Evolutionary conservation across 2,113 vertebrate genomes (phyloP), one percentile per base, ranked within the genome.

Genomic region (Ictalurus furcatus): DNA sequence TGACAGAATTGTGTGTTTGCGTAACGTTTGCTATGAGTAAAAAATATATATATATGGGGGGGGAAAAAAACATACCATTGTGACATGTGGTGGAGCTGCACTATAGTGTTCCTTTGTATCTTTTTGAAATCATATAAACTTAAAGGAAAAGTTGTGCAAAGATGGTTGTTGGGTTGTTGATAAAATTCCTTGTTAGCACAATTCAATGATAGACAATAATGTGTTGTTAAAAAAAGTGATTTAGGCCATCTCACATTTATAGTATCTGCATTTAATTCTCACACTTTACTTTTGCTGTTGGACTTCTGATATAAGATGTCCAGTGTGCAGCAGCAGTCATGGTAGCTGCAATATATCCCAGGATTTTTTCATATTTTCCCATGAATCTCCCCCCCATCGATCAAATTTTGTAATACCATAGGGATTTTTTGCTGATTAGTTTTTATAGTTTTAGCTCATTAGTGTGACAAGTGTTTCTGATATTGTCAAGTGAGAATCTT

Each of bases 211-310:
- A 30, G 12, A 59, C 48, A 82, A 28, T 81, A 7, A 81, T 52
- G 74, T 87, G 37, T 52, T 61, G 17, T 74, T 74, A 30, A 14
- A 56, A 87, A 73, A 59, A 48, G 37, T 87, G 34, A 63, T 65
- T 63, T 52, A 87, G 54, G 54, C 74, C 34, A 74, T 5, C 19
- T 71, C 16, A 34, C 3, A 30, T 12, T 65, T 69, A 59, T 5
- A 61, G 25, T 59, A 40, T 86, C 7, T 63, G 61, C 63, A 65
- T 61, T 23, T 40, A 79, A 6, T 63, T 48, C 59, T 76, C 76
- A 34, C 59, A 67, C 44, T 79, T 87, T 80, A 80, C 28, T 8
- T 81, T 87, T 87, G 59, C 76, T 80, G 19, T 54, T 80, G 37
- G 56, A 59, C 30, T 67, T 44, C 40, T 80, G 17, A 54, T 73